These are phyloP conservation scores for Castor canadensis DNA, from an alignment of 2,113 vertebrate species.

Conservation along the genomic window DNA sequence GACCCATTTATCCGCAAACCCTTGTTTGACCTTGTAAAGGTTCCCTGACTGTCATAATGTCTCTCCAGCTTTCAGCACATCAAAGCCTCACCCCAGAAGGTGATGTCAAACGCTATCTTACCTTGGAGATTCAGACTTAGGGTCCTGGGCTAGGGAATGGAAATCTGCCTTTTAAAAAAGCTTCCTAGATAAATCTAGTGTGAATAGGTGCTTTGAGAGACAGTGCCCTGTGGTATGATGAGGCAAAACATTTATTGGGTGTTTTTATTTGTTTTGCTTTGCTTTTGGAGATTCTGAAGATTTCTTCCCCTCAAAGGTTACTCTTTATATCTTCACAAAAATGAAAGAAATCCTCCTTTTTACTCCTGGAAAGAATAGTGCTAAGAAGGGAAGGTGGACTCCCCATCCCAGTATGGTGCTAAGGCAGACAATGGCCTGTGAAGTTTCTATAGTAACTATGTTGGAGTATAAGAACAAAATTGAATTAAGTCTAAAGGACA, in stretches of 20 bases:
- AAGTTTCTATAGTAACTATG: neutral
- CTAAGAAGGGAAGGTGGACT: neutral
- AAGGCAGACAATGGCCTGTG: neutral
- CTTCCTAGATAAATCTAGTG: neutral
- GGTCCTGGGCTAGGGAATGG: neutral
- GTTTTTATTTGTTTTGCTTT: neutral
- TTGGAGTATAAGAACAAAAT: neutral
- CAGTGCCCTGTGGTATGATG: neutral
- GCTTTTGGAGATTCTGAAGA: neutral
- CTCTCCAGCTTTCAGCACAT: neutral
- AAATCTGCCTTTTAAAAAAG: neutral
- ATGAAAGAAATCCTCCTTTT: neutral
- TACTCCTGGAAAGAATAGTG: too few species aligned
- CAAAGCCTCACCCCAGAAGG: neutral
- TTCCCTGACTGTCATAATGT: neutral
- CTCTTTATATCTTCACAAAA: neutral
- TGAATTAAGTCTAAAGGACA: neutral
- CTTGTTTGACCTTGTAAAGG: neutral
- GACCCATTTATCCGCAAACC: conserved; percentile 14
- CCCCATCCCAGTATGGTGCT: neutral
- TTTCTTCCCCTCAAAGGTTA: neutral
- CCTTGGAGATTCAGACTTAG: neutral
- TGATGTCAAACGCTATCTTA: neutral
- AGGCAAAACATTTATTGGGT: conserved; percentile 12
- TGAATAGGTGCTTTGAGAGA: neutral